Base-by-base conservation (phyloP, 2,888 invertebrate species). In the Drosophila fulvimacula region DNA sequence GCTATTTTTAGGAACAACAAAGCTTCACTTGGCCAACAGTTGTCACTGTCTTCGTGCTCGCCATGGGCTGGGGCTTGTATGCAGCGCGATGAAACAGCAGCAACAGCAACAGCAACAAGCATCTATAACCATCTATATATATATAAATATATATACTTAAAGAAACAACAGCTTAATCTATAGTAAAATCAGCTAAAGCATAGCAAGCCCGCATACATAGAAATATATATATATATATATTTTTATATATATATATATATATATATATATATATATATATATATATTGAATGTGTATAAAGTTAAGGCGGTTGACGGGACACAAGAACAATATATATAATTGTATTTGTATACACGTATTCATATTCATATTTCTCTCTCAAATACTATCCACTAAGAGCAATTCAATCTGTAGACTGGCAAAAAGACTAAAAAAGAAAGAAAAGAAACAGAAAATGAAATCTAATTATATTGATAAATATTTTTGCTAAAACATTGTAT, bases 21-120 rank as follows among this genome's bases (percentile, higher is more conserved):
- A 91, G 90, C 75, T 92, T 92, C 80, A 92, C 91, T 64, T 93
- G 93, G 93, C 93, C 93, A 67, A 92, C 93, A 51, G 92, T 93
- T 69, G 92, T 93, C 21, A 92, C 93, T 57, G 92, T 92, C 3
- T 91, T 93, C 56, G 92, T 93, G 49, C 88, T 93, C 68, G 93
- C 93, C 76, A 92, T 93, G 87, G 93, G 93, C 57, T 93, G 92
- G 82, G 93, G 92, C 57, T 92, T 92, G 71, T 90, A 93, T 61
- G 93, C 92, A 58, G 91, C 93, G 68, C 93, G 93, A 91, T 93
- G 92, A 93, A 68, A 58, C 27, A n/a, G n/a, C 55, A n/a, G 6
- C 10, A 61, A 10, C 53, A 49, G 15, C 10, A 49, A 51, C 27
- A 63, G 68, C 13, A 24, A 51, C 19, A 38, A 63, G 5, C 15